Base-by-base conservation (phyloP, 53 echinoderm and acorn worm genomes). In the Stichopus horrens region DNA sequence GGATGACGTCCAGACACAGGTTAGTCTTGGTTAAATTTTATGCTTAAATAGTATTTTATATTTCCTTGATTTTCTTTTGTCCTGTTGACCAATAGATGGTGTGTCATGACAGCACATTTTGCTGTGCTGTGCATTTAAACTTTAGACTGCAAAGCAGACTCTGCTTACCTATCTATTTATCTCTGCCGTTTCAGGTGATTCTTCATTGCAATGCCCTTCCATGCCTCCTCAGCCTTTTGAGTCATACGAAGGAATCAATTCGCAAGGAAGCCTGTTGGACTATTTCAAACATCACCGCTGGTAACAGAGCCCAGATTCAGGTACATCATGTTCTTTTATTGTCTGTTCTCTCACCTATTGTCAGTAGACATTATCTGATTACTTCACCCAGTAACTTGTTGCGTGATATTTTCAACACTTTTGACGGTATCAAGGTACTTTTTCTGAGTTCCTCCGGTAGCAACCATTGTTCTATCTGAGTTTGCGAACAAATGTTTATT, bases 181-280 rank as follows among this genome's bases (percentile, higher is more conserved):
- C 19, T 13, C 63, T 63, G 10, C 63, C 63, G 2, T 21, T 68
- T 21, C 83, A 97, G 95, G 94, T 95, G n/a, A 91, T 95, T 66
- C 86, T 97, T 58, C 95, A 95, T 77, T 98, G 98, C 83, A 92
- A 92, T 73, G 95, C 98, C 73, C 93, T 98, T 54, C 95, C 98
- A 82, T 94, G 94, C 86, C 94, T 98, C 68, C 90, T 98, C 78
- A 94, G 94, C 74, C 90, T 98, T 23, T 80, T 96, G 75, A 97
- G 99, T 86, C 93, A 94, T 74, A 86, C 94, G 51, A 98, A 98
- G 86, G 96, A 98, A 88, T 98, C 99, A 58, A 98, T 98, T 90
- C 76, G 99, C 55, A 97, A 98, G 89, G 99, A 98, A 75, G 99
- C 99, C 19, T 98, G 99, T 88, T 98, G 99, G 99, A 98, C 99